Base-by-base conservation (phyloP, 2,113 vertebrate genomes). In the Meleagris gallopavo region DNA sequence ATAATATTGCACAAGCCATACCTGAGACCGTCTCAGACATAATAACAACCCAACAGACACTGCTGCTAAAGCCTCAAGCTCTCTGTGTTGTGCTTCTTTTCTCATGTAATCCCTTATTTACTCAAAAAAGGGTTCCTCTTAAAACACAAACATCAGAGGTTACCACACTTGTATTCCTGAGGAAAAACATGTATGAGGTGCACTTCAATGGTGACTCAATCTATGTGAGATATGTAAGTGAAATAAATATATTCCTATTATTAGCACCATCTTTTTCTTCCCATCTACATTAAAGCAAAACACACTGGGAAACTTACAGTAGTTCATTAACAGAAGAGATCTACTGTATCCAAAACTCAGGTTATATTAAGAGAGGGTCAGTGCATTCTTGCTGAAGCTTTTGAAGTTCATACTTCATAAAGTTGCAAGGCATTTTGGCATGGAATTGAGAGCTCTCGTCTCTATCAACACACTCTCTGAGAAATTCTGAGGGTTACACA, bases 361-460 rank as follows among this genome's bases (percentile, higher is more conserved):
- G 54, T 93, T 93, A 82, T 54, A 78, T 83, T 93, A 86, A 86
- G 70, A 96, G 76, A 84, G 70, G 80, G 88, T 90, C 86, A 90
- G 71, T 22, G 88, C 73, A 84, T 94, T 96, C 88, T 55, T 95
- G 60, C 78, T 52, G 43, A 82, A 38, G 71, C 86, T 95, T 97
- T 94, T 95, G 94, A 96, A 95, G 91, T 93, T 87, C 62, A 79
- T 76, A 89, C 74, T 95, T 93, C 71, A 82, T 94, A 84, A 95
- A 92, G 78, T 27, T 73, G 43, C 24, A 70, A 5, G 73, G 65
- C 86, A 88, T 95, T 95, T 88, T 83, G 69, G 50, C 62, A 78
- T 70, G 77, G 66, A 93, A 92, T 71, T 82, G 34, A 78, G 66
- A 94, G 74, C 89, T 93, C 96, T 96, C 94, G 89, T 94, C 96